A percentile compares a stretch with the other conserved stretches of the same genome.
Evolutionary conservation across 2,797 vertebrate genomes (phyloP).

Genomic region (Todus mexicanus): DNA sequence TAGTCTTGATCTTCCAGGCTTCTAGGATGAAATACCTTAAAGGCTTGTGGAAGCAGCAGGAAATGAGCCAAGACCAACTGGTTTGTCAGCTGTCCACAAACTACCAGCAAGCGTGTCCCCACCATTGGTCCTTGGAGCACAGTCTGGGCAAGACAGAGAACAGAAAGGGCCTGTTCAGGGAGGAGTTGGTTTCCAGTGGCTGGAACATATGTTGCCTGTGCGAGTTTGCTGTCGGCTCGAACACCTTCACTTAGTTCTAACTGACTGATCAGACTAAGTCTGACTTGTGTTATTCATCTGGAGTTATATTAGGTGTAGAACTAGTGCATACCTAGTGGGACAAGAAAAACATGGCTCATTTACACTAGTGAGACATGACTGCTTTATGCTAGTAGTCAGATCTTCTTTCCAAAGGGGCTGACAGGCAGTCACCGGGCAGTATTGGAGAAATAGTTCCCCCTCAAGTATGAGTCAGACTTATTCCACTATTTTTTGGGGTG

Average conservation of each 20-base stretch:
- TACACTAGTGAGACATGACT: neutral
- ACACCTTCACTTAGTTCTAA: neutral
- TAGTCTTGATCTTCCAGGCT: slow-evolving; percentile 35
- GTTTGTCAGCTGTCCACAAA: slow-evolving; percentile 18
- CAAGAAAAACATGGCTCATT: neutral
- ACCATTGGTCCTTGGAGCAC: neutral
- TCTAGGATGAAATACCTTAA: slow-evolving; percentile 21
- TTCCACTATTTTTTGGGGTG: neutral
- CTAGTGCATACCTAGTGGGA: neutral
- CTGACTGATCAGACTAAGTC: neutral
- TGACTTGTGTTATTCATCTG: neutral
- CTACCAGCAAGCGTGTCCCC: neutral
- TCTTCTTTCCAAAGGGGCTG: neutral
- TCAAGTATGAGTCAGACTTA: neutral
- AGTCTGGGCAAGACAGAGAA: neutral
- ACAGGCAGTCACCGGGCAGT: neutral
- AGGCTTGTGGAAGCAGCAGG: slow-evolving; percentile 9
- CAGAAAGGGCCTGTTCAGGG: slow-evolving; percentile 2
- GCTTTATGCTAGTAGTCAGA: neutral
- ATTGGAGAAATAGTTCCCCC: neutral
- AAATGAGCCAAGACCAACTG: slow-evolving; percentile 27
- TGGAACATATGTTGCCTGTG: neutral
- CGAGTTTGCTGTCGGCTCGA: neutral
- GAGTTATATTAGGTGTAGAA: neutral
- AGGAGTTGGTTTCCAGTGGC: neutral